A percentile compares a stretch with the other conserved stretches of the same genome.
These are phyloP conservation scores for Gadopsis marmoratus DNA, from an alignment of 2,797 vertebrate genomes.

Conservation along the genomic window DNA sequence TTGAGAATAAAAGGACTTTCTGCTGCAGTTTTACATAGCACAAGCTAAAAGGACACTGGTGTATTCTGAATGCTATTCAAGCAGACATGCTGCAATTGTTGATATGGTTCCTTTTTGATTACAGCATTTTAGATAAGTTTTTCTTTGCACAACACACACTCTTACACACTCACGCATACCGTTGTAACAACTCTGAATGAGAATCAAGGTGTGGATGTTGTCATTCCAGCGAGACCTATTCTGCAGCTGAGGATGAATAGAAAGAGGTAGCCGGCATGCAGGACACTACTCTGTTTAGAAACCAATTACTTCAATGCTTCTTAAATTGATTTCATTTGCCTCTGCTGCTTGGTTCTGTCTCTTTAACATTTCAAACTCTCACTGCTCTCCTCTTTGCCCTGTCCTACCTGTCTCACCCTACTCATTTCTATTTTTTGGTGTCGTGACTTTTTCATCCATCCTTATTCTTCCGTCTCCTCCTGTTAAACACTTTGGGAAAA, in stretches of 20 bases:
- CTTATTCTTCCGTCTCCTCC: conserved; percentile 30
- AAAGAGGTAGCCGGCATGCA: conserved; percentile 71
- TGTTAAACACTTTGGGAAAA: conserved; percentile 20
- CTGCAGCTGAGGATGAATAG: conserved; percentile 60
- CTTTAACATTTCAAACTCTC: conserved; percentile 51
- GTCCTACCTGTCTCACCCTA: conserved; percentile 65
- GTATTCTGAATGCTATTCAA: conserved; percentile 43
- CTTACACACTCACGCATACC: conserved; percentile 14
- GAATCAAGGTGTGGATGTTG: conserved; percentile 77
- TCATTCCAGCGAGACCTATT: conserved; percentile 66
- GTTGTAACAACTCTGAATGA: conserved; percentile 61
- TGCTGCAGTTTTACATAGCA: conserved; percentile 41
- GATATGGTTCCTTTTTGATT: conserved; percentile 39
- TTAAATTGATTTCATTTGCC: conserved; percentile 83
- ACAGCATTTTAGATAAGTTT: conserved; percentile 35
- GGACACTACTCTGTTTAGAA: conserved; percentile 80
- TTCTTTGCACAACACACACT: conserved; percentile 24
- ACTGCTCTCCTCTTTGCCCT: conserved; percentile 50
- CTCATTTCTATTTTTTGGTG: conserved; percentile 6
- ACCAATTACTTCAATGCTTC: conserved; percentile 79
- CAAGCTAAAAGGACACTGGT: conserved; percentile 29
- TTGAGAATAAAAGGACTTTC: conserved; percentile 58
- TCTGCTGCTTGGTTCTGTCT: conserved; percentile 43
- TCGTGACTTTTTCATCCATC: conserved; percentile 47
- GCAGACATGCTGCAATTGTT: conserved; percentile 38